These are phyloP conservation scores for Nephrotoma flavescens DNA, from an alignment of 2,888 invertebrate species.

Conservation along the genomic window DNA sequence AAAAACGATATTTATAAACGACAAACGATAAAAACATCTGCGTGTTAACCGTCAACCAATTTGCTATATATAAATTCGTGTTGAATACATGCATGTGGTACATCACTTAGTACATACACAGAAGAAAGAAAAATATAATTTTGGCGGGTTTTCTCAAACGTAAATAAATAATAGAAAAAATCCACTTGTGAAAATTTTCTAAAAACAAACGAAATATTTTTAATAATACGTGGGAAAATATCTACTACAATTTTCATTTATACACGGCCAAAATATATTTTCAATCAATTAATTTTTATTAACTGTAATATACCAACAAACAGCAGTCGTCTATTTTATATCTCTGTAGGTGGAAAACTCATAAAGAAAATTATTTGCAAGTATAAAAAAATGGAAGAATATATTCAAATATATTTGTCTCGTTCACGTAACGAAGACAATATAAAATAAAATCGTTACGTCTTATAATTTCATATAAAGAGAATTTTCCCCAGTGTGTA, in stretches of 20 bases:
- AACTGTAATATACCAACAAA: not conserved
- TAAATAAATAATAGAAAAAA: not conserved
- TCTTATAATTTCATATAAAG: not conserved
- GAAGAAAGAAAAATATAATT: not conserved
- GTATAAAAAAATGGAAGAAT: not conserved
- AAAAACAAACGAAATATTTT: not conserved
- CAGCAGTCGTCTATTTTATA: not conserved
- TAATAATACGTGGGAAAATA: not conserved
- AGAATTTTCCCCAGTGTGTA: not conserved
- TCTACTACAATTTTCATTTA: not conserved
- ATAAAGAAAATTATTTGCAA: not conserved
- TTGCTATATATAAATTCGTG: not conserved
- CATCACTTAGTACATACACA: not conserved
- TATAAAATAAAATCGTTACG: not conserved
- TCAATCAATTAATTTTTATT: not conserved
- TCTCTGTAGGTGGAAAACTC: not conserved
- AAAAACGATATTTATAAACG: too few species aligned
- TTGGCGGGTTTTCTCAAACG: not conserved
- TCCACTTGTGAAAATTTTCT: not conserved
- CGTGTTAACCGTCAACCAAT: not conserved
- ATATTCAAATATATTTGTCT: not conserved
- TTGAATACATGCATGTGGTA: not conserved
- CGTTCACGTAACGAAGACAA: not conserved
- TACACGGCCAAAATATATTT: not conserved
- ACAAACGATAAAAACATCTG: too few species aligned